Evolutionary conservation across 2,113 vertebrate genomes (phyloP).

Genomic region (Syrrhaptes paradoxus): DNA sequence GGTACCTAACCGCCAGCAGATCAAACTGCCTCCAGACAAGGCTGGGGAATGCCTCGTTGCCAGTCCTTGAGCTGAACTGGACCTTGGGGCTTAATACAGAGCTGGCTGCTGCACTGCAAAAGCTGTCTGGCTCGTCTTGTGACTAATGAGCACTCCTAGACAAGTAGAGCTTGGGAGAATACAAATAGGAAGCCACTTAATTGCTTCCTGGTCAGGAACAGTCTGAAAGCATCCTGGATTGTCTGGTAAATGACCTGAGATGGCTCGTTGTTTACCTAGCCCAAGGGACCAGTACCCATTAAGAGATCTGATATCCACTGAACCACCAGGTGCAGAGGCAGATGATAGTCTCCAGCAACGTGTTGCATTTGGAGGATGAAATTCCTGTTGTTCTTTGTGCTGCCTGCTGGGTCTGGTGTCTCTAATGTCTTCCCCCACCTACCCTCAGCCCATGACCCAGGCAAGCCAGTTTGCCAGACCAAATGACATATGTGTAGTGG

Average conservation of each 20-base stretch:
- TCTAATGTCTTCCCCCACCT: accelerated
- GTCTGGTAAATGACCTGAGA: neutral
- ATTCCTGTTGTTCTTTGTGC: neutral
- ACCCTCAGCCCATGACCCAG: neutral
- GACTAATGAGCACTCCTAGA: neutral
- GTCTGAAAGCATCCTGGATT: neutral
- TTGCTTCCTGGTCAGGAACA: neutral
- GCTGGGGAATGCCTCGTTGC: neutral
- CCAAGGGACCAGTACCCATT: neutral
- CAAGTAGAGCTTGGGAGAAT: neutral
- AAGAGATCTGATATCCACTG: neutral
- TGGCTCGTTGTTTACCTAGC: neutral
- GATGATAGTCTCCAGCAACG: neutral
- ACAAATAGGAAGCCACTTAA: neutral
- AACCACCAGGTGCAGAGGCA: neutral
- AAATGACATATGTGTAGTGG: neutral
- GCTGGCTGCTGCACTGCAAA: neutral
- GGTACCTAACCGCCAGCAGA: neutral
- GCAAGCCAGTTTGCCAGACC: neutral
- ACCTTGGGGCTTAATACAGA: neutral
- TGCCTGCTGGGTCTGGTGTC: neutral
- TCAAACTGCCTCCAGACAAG: neutral
- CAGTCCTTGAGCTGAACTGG: neutral
- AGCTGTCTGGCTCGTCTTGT: neutral
- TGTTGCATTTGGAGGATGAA: neutral